Evolutionary conservation across 1,140 invertebrate genomes (phyloP).

Genomic region (Antheraea mylitta): DNA sequence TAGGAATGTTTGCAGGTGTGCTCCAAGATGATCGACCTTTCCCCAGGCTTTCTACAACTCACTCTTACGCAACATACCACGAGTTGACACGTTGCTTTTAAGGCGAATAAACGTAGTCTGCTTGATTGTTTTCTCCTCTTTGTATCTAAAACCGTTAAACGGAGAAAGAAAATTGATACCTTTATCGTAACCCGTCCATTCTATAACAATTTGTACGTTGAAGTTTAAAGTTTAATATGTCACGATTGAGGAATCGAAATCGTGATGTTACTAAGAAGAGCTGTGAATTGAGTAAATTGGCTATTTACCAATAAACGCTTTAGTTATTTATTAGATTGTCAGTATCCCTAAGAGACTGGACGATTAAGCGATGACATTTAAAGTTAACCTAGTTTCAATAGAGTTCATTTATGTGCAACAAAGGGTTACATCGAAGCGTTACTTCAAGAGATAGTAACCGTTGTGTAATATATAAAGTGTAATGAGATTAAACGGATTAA

Average conservation of each 20-base stretch:
- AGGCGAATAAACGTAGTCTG: neutral
- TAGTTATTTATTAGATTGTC: conserved; percentile 1
- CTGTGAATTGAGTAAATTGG: neutral
- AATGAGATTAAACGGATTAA: too few relatives aligned
- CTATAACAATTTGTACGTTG: neutral
- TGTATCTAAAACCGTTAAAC: neutral
- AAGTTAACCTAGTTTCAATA: neutral
- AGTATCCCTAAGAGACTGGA: neutral
- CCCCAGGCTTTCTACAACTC: conserved; percentile 46
- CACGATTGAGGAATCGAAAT: neutral
- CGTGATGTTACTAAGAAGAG: too few relatives aligned
- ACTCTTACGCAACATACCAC: neutral
- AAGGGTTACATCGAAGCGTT: neutral
- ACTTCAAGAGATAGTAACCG: neutral
- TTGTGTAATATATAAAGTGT: neutral
- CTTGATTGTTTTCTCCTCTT: neutral
- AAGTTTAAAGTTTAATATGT: neutral
- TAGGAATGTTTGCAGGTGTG: neutral
- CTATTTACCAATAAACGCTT: neutral
- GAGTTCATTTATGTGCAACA: neutral
- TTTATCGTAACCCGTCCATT: neutral
- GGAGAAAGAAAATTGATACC: neutral
- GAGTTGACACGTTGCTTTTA: neutral
- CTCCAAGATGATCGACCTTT: conserved; percentile 22
- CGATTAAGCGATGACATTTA: neutral